Evolutionary conservation across 2,888 invertebrate species (phyloP).

Genomic region (Trypoxylon attenuatum): DNA sequence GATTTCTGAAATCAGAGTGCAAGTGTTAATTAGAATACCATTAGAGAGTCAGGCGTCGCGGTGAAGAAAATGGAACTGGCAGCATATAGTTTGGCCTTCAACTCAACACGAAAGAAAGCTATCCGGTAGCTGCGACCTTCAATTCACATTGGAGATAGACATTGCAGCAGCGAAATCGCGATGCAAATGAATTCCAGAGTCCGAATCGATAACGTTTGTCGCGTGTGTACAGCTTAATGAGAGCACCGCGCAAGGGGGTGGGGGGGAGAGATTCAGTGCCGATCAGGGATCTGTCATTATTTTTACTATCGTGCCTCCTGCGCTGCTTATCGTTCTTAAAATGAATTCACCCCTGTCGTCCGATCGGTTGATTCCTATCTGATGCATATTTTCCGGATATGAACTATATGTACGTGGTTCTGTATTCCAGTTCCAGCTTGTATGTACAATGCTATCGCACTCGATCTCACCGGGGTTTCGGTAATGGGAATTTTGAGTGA

Average conservation of each 20-base stretch:
- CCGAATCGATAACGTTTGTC: background rate
- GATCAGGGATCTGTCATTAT: too few relatives aligned
- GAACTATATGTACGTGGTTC: too few relatives aligned
- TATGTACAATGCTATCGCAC: too few relatives aligned
- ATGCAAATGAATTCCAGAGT: background rate
- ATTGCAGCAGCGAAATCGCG: background rate
- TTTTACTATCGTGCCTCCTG: conserved; percentile 13
- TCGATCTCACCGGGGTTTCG: too few relatives aligned
- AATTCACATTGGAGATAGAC: background rate
- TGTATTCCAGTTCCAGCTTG: too few relatives aligned
- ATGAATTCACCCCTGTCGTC: too few relatives aligned
- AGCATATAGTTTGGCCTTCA: background rate
- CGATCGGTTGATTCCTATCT: background rate
- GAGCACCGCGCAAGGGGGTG: background rate
- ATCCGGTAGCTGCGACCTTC: background rate
- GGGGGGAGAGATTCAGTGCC: too few relatives aligned
- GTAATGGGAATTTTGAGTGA: too few relatives aligned
- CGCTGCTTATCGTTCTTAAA: background rate
- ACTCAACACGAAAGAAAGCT: background rate
- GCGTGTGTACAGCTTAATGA: background rate
- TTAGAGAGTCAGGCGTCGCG: too few relatives aligned
- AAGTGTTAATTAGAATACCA: too few relatives aligned
- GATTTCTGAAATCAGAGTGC: too few relatives aligned
- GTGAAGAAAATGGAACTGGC: too few relatives aligned
- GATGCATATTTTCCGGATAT: background rate